Evolutionary conservation across 2,888 invertebrate species (phyloP).

Genomic region (Sesia bembeciformis): DNA sequence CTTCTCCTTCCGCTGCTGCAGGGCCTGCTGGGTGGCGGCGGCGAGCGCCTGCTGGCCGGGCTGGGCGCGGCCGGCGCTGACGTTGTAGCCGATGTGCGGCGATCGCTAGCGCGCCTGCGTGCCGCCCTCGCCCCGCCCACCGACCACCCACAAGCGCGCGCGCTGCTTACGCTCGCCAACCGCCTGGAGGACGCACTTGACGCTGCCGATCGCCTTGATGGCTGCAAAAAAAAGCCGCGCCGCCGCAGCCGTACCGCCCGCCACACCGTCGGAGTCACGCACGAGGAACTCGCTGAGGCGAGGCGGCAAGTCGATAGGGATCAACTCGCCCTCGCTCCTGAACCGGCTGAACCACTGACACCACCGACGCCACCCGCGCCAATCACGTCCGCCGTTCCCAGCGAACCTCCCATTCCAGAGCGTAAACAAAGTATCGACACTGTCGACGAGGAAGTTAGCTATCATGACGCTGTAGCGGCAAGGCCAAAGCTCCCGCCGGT

Average conservation of each 20-base stretch:
- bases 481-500: slow-evolving; percentile 34
- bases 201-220: slow-evolving; percentile 51
- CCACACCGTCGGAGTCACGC: slow-evolving; percentile 89
- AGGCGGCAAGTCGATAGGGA: slow-evolving; percentile 79
- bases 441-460: slow-evolving; percentile 33
- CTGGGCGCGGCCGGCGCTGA: slow-evolving; percentile 72
- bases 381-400: slow-evolving; percentile 37
- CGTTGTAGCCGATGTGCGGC: slow-evolving; percentile 83
- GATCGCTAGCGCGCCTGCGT: slow-evolving; percentile 83
- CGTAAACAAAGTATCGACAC: slow-evolving; percentile 40
- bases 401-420: slow-evolving; percentile 40
- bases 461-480: slow-evolving; percentile 36
- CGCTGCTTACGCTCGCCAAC: slow-evolving; percentile 80
- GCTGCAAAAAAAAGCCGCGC: slow-evolving; percentile 55
- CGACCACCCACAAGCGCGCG: slow-evolving; percentile 68
- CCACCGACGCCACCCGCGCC: slow-evolving; percentile 34
- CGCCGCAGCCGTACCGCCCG: slow-evolving; percentile 78
- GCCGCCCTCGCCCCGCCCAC: slow-evolving; percentile 78
- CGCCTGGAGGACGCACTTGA: slow-evolving; percentile 77
- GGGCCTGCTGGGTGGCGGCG: slow-evolving; percentile 75
- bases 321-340: slow-evolving; percentile 33
- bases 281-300: slow-evolving; percentile 86
- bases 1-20: slow-evolving; percentile 80
- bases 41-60: slow-evolving; percentile 51
- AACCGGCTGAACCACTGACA: slow-evolving; percentile 49